Evolutionary conservation across 2,888 invertebrate genomes (phyloP).

Genomic region (Pemphredon lugubris): DNA sequence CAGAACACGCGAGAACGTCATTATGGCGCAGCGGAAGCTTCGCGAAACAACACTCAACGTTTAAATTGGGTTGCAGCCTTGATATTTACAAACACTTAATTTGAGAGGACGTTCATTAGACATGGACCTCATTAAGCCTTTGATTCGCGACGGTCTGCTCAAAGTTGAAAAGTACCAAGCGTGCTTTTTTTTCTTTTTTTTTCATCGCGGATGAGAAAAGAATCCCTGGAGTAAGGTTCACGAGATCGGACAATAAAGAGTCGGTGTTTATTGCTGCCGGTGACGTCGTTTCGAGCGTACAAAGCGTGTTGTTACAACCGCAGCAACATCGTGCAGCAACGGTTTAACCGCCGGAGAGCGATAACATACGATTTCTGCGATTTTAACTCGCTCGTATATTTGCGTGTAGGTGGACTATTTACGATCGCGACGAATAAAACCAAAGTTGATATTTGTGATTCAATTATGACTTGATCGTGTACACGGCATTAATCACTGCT

Average conservation of each 20-base stretch:
- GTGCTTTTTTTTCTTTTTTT: conserved; percentile 3
- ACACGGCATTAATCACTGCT: conserved; percentile 22
- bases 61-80: neutral
- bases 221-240: conserved; percentile 33
- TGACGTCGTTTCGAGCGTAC: conserved; percentile 33
- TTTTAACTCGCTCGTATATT: too few species aligned
- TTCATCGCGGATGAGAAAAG: conserved; percentile 35
- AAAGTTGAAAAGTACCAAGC: conserved; percentile 11
- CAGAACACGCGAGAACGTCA: neutral
- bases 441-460: conserved; percentile 23
- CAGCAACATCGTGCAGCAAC: conserved; percentile 16
- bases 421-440: conserved; percentile 9
- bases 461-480: conserved; percentile 20
- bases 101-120: conserved; percentile 63
- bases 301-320: conserved; percentile 28
- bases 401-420: too few species aligned
- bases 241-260: conserved; percentile 58
- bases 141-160: conserved; percentile 61
- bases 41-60: neutral
- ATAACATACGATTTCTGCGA: too few species aligned
- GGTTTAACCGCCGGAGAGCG: too few species aligned
- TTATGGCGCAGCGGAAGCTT: neutral
- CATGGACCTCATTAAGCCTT: conserved; percentile 67
- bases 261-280: conserved; percentile 57
- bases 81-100: conserved; percentile 52